Base-by-base conservation (phyloP, 2,113 vertebrate genomes). In the Archilochus colubris region DNA sequence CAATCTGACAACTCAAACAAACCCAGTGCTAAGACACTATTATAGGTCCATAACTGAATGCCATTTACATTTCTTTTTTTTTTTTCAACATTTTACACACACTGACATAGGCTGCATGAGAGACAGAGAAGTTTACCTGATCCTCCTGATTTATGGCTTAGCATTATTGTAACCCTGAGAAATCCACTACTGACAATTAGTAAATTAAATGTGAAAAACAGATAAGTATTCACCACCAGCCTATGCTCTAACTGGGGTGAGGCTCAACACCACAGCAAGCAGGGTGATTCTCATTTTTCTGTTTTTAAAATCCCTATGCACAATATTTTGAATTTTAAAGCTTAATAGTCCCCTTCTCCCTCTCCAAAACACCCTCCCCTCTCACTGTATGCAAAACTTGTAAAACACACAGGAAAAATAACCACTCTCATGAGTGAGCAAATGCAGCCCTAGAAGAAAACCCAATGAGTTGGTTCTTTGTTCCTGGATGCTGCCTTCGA, bases 1-100 rank as follows among this genome's bases (percentile, higher is more conserved):
- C 38, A 76, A 89, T 81, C 75, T 93, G 82, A 89, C 77, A 93
- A 89, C 38, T 89, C 90, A 90, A 92, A 96, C 79, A 96, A 86
- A 82, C 58, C 58, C 79, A 57, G 10, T 3, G 17, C 54, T 46
- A 76, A 57, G 12, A 8, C 59, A 58, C 25, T 33, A 30, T 30
- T 66, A 10, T 57, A 69, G 5, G 22, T 28, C 62, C 14, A 5
- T 51, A 93, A 30, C 40, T 24, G 69, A 88, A 75, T 1, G 12
- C 62, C 69, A 55, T 51, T 93, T 92, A 93, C 54, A 54, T 68
- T 90, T 81, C 27, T n/a, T n/a, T 14, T 18, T 18, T 48, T 48
- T 81, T 62, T 50, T 38, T 50, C 58, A 58, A 5, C 6, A 8
- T 48, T 22, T 31, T 7, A 44, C 23, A 36, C 21, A 36, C 13